Conservation (phyloP, 2,113 vertebrate species). For the Raja brachyura region DNA sequence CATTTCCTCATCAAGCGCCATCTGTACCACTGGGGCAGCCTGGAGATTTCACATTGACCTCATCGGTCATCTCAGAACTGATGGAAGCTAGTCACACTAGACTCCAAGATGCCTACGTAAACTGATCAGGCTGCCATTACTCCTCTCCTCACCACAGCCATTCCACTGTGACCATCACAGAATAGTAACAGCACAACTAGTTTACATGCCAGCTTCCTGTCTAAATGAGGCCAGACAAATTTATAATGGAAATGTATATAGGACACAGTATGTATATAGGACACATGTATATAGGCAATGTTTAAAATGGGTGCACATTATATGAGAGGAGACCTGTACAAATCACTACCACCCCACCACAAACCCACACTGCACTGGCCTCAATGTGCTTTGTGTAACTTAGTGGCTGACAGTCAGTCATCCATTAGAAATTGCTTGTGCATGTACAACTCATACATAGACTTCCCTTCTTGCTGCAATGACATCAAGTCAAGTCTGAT, state of each 20-base stretch:
- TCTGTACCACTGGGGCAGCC: too few relatives aligned
- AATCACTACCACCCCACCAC: background rate
- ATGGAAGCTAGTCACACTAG: too few relatives aligned
- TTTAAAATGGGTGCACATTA: background rate
- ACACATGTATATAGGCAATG: background rate
- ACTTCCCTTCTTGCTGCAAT: background rate
- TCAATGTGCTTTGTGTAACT: background rate
- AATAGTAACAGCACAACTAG: background rate
- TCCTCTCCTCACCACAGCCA: background rate
- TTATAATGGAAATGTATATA: background rate
- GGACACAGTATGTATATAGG: background rate
- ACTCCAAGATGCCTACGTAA: background rate
- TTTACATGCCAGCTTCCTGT: background rate
- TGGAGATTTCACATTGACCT: too few relatives aligned
- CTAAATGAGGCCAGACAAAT: background rate
- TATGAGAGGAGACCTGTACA: background rate
- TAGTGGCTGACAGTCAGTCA: background rate
- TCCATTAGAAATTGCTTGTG: background rate
- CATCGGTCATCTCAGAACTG: too few relatives aligned
- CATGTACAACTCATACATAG: background rate
- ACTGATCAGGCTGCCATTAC: background rate
- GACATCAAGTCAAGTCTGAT: background rate
- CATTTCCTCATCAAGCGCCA: too few relatives aligned
- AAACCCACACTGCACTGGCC: background rate
- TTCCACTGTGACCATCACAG: background rate